Conservation (phyloP, 2,888 invertebrate species). For the Drosophila aldrichi region DNA sequence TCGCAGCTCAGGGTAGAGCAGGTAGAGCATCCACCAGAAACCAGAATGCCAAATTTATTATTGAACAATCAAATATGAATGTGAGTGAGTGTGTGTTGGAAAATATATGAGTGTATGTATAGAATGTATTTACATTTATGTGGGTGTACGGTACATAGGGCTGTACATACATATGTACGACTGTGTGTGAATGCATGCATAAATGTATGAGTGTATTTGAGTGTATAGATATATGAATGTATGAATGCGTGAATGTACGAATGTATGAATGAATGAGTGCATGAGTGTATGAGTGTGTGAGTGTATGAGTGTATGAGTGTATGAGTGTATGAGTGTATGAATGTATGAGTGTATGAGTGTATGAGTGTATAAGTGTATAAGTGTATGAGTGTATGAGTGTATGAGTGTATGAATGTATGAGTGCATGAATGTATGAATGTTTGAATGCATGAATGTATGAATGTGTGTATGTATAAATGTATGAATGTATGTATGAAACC, state of each 20-base stretch:
- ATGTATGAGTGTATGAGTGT: background rate
- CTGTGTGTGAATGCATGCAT: background rate
- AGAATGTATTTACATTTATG: background rate
- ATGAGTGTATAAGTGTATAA: background rate
- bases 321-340: background rate
- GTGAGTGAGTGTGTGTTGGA: background rate
- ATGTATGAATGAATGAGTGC: background rate
- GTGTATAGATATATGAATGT: background rate
- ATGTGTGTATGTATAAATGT: background rate
- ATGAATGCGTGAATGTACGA: background rate
- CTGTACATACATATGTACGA: background rate
- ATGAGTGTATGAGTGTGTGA: background rate
- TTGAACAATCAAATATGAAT: slow-evolving; percentile 4
- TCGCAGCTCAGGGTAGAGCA: background rate
- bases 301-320: background rate
- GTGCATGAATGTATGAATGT: background rate
- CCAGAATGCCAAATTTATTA: slow-evolving; percentile 4
- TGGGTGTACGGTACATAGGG: too few species aligned
- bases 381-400: background rate
- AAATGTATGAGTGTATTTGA: background rate
- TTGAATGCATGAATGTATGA: background rate
- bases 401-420: background rate
- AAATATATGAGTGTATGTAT: background rate
- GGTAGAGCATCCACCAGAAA: background rate
- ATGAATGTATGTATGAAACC: too few species aligned